Base-by-base conservation (phyloP, 2,888 invertebrate genomes). In the Scrobipalpa costella region DNA sequence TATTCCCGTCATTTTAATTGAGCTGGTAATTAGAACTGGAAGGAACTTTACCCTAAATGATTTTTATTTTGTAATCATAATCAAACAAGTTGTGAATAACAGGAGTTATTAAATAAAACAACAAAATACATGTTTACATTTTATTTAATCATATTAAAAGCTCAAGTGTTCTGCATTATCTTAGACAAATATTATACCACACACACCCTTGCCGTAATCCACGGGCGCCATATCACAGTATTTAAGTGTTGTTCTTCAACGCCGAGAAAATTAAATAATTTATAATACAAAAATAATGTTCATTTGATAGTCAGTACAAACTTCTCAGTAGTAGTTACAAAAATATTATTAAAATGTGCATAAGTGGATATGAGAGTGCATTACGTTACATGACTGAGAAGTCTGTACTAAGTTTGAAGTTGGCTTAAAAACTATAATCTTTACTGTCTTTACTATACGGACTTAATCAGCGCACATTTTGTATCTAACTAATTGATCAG, bases 101-200 rank as follows among this genome's bases (percentile, higher is more conserved):
- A 9, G 8, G 2, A 21, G 7, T 6, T 13, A 5, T 34, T n/a
- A 34, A 55, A 55, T 27, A 60, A 47, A 47, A 44, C 21, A 62
- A 40, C 7, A 17, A 40, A 44, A 55, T 40, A 57, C 36, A 55
- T 38, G 38, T 19, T 36, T 21, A 60, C 71, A 33, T 13, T 49
- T 47, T 27, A 81, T n/a, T 78, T 78, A 68, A 76, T 78, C 71
- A 75, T 74, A 71, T 70, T 72, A 72, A 75, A 79, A 79, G 78
- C 77, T 77, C 69, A 67, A 68, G 70, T 71, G 58, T 68, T 72
- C 70, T 74, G 68, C 72, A 66, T 69, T 13, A 58, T 52, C 19
- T 11, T 27, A 50, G 15, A 58, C 17, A 21, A 36, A 11, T 27
- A 55, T 15, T 33, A 55, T 55, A 55, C 33, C 34, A 15, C 17